phyloP scores from a whole-genome alignment of 37 sponge, comb jelly and placozoan species.

The Beroe ovata region DNA sequence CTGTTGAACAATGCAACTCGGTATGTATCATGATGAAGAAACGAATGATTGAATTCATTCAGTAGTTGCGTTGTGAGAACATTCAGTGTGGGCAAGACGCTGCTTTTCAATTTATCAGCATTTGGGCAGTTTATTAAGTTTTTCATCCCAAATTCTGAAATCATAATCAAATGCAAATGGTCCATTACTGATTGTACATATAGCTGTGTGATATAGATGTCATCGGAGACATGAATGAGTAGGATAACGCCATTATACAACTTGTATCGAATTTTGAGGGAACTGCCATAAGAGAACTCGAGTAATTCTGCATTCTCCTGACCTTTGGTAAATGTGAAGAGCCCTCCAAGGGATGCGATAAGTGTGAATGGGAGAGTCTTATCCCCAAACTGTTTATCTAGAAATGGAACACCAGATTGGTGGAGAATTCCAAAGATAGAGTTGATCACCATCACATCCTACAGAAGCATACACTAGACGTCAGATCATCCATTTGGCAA shows the following conservation, averaged over 20 bases:
- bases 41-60: background rate
- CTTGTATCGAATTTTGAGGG: conserved; percentile 30
- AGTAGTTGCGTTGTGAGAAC: background rate
- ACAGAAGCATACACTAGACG: no score
- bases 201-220: background rate
- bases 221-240: conserved; percentile 16
- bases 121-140: conserved; percentile 17
- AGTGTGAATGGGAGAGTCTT: conserved; percentile 9
- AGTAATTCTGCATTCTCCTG: background rate
- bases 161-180: conserved; percentile 9
- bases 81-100: background rate
- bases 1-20: conserved; percentile 16
- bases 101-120: conserved; percentile 17
- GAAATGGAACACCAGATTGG: conserved; percentile 47
- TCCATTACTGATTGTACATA: conserved; percentile 4
- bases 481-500: no score
- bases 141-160: conserved; percentile 14
- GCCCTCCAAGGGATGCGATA: conserved; percentile 38
- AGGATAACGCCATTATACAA: background rate
- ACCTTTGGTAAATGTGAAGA: conserved; percentile 7
- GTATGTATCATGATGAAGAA: background rate
- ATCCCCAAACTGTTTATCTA: background rate
- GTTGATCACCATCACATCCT: conserved; percentile 45
- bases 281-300: background rate
- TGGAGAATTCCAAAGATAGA: conserved; percentile 45